phyloP scores from a whole-genome alignment of 2,113 vertebrate genomes.

The Sebastes schlegelii region DNA sequence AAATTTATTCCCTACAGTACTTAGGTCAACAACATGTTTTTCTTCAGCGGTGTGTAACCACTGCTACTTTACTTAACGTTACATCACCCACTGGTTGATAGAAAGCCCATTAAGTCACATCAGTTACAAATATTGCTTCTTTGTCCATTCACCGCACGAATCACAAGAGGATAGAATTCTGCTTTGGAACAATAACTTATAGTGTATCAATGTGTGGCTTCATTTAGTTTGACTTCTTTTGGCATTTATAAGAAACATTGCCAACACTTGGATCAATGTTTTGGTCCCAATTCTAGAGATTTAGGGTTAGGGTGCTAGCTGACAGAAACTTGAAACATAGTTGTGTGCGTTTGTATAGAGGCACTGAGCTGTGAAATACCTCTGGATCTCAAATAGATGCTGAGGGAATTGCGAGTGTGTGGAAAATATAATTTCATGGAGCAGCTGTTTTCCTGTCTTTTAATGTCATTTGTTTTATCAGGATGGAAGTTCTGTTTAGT shows the following conservation, averaged over 20 bases:
- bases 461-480: neutral
- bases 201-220: neutral
- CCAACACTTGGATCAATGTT: slow-evolving; percentile 6
- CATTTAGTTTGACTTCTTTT: neutral
- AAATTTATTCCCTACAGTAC: neutral
- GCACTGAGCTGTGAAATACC: slow-evolving; percentile 22
- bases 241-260: neutral
- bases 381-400: neutral
- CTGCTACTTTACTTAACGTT: neutral
- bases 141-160: neutral
- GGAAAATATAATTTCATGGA: neutral
- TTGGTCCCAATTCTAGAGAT: slow-evolving; percentile 20
- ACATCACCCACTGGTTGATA: neutral
- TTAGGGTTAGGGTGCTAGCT: slow-evolving; percentile 12
- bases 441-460: neutral
- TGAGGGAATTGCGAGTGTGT: slow-evolving; percentile 10
- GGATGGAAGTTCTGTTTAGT: neutral
- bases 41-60: neutral
- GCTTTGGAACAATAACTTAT: slow-evolving; percentile 5
- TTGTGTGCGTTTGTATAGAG: slow-evolving; percentile 19
- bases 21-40: neutral
- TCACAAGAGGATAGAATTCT: neutral
- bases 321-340: slow-evolving; percentile 30
- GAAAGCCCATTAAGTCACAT: neutral
- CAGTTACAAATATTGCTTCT: neutral